Base-by-base conservation (phyloP, 1,140 invertebrate genomes). In the Leucophenga varia region DNA sequence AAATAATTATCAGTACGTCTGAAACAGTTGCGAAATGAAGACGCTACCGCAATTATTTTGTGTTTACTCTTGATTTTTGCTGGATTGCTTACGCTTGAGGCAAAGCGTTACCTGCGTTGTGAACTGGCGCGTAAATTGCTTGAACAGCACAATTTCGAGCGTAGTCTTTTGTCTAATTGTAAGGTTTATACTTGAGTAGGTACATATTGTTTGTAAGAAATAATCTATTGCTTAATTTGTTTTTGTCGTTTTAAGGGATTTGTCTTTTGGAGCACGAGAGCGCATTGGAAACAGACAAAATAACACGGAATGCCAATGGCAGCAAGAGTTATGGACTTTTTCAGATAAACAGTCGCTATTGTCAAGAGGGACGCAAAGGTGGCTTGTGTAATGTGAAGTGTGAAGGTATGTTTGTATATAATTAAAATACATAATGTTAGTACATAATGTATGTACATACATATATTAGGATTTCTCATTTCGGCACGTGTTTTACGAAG, bases 231-330 rank as follows among this genome's bases (percentile, higher is more conserved):
- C 16, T 7, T 3, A n/a, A n/a, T n/a, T n/a, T n/a, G n/a, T 25
- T 30, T 38, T 37, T 4, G 12, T 25, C 22, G 38, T 49, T 77
- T 73, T 3, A 63, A 86, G 85, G 85, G 81, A 81, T 88, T 3
- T 89, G 87, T 52, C 61, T 88, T 43, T 80, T 87, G 58, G 79
- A 86, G 58, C 83, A 81, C 58, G 86, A 85, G 39, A 88, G 86
- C 57, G 79, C 78, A 0, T 72, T 84, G 46, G 78, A 82, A 18
- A 87, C 86, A 0, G 69, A 72, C 3, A 79, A 81, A 56, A 61
- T 82, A 2, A 82, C 78, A 0, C 80, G 80, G 4, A 82, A 82
- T 25, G 79, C 82, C 2, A 82, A 81, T 55, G 79, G 82, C 8
- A 84, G 82, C 49, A 82, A 79, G 48, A 83, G 79, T 50, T 84